Base-by-base conservation (phyloP, 2,888 invertebrate genomes). In the Apodemia duryi region DNA sequence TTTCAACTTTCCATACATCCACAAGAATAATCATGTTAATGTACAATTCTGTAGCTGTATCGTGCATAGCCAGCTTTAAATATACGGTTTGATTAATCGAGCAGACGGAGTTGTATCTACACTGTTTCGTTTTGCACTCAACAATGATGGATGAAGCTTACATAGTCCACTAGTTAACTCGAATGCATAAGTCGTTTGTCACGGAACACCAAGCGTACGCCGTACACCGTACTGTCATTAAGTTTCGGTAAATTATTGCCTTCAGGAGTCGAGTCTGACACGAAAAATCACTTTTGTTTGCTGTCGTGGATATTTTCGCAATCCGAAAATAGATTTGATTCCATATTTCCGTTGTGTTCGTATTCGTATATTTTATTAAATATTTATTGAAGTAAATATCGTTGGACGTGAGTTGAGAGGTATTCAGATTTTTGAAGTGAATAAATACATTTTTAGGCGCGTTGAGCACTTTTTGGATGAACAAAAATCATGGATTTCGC, bases 41-140 rank as follows among this genome's bases (percentile, higher is more conserved):
- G n/a, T 21, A 51, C 21, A 51, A 51, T 51, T n/a, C 49, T 21
- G 7, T 3, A 43, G 6, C 2, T 74, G 71, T 10, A 2, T 28
- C 65, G 38, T 73, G 77, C 72, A 73, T 67, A 74, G 74, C 66
- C 65, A 0, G 65, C 78, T 64, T 79, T 79, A 78, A 67, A 71
- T 79, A 80, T 77, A 81, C 79, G 76, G 76, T 73, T 77, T 85
- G 86, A 86, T 86, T 85, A 86, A 86, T 87, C 84, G 81, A 77
- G 74, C 80, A 81, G 83, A 79, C 83, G 74, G 76, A 78, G 82
- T 77, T 77, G 77, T 85, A 85, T 85, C 83, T 82, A 80, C 82
- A 78, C 71, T 83, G 85, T 84, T 82, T 80, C 83, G 85, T 81
- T 81, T 79, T 78, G 79, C 81, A 77, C 80, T 80, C 82, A 74